These are phyloP conservation scores for Prunella himalayana DNA, from an alignment of 2,113 vertebrate species.

Conservation along the genomic window DNA sequence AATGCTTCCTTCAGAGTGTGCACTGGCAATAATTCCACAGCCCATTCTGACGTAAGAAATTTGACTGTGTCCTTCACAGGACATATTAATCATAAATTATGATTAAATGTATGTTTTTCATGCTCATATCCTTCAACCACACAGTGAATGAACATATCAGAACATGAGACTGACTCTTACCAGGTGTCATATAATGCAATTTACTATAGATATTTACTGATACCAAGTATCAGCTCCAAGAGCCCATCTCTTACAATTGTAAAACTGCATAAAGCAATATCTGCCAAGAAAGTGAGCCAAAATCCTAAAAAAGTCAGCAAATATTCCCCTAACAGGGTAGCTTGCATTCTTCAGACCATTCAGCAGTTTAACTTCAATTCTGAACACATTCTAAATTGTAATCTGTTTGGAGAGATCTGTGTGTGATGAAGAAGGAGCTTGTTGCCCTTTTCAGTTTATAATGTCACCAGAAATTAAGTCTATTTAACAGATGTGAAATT, in stretches of 20 bases:
- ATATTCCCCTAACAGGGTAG: background rate
- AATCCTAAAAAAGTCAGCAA: background rate
- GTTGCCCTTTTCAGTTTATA: slow-evolving; percentile 73
- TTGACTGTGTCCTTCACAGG: background rate
- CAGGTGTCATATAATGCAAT: background rate
- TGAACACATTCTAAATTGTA: background rate
- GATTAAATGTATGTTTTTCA: background rate
- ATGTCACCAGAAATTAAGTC: slow-evolving; percentile 67
- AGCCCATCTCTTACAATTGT: background rate
- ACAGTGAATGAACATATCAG: background rate
- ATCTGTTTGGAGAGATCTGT: background rate
- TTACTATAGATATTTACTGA: background rate
- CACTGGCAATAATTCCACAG: background rate
- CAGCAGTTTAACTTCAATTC: background rate
- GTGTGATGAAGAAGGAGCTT: slow-evolving; percentile 49
- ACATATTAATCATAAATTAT: background rate
- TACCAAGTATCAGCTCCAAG: background rate
- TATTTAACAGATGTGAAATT: slow-evolving; percentile 63
- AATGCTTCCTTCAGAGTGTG: background rate
- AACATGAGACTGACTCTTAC: background rate
- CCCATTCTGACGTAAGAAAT: background rate
- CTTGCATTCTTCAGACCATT: background rate
- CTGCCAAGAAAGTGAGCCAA: background rate
- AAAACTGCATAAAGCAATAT: background rate
- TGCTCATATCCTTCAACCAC: background rate